These are phyloP conservation scores for Amphilophus citrinellus DNA, from an alignment of 2,113 vertebrate genomes.

Conservation along the genomic window DNA sequence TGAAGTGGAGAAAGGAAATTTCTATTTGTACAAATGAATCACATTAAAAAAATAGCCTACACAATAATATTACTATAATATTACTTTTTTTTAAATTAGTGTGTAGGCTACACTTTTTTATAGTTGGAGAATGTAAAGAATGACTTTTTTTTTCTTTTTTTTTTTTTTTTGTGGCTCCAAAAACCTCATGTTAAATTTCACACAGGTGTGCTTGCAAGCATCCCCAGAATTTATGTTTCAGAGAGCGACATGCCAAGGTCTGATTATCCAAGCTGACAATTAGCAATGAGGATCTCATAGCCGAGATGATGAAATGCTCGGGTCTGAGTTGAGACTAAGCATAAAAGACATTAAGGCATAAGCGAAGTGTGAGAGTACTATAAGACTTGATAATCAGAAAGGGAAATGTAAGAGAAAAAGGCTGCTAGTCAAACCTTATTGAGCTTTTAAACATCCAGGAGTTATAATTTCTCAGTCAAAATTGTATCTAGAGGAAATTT, in stretches of 20 bases:
- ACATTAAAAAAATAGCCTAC: neutral
- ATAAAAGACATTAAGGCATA: slow-evolving; percentile 33
- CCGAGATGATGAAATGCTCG: slow-evolving; percentile 19
- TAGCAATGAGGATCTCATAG: slow-evolving; percentile 13
- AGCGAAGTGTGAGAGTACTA: slow-evolving; percentile 10
- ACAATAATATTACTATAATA: too few species aligned
- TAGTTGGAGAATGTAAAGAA: neutral
- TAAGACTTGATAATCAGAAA: slow-evolving; percentile 4
- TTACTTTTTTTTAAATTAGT: neutral
- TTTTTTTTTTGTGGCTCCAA: neutral
- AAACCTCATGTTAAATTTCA: neutral
- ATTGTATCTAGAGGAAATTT: neutral
- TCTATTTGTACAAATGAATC: neutral
- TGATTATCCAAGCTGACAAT: slow-evolving; percentile 19
- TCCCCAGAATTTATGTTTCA: neutral
- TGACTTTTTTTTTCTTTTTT: neutral
- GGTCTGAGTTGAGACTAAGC: slow-evolving; percentile 19
- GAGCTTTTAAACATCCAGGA: slow-evolving; percentile 29
- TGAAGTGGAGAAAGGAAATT: neutral
- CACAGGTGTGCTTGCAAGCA: neutral
- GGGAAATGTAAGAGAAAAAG: slow-evolving; percentile 18
- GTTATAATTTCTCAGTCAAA: neutral
- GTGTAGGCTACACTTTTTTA: neutral
- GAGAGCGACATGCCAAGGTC: neutral
- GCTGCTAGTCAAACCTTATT: neutral